Evolutionary conservation across 1,140 invertebrate genomes (phyloP), one percentile per base, ranked within the genome.

Genomic region (Ceratoteleas bidentatus): DNA sequence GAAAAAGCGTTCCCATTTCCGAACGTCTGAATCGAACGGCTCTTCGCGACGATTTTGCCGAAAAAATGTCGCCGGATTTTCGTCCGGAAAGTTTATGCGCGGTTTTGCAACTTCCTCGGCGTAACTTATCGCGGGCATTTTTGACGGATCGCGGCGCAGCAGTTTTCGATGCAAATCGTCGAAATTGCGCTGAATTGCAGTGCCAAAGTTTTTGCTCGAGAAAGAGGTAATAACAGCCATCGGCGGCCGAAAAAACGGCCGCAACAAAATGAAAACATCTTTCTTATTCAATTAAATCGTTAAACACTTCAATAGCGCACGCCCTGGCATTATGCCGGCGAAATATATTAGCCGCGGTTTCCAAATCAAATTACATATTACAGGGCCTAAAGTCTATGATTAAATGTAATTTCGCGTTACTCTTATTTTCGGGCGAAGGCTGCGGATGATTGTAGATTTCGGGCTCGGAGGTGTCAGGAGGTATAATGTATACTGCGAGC

Each of bases 281-380:
- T 62, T 14, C 62, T 62, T 62, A 72, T 56, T 72, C 57, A 72
- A 62, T 72, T 72, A 72, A 72, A 61, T 72, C 50, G 62, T 72
- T 62, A 72, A 62, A 72, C 32, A 72, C 50, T 72, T 54, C 47
- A 56, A 61, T 62, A 47, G 16, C 0, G 40, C 57, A 56, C 50
- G 32, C 49, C 24, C 45, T 6, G 32, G 8, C 9, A 54, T 62
- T 62, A 62, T 40, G 34, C 15, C 50, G 5, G 34, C 43, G 50
- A 58, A 72, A 72, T 72, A 72, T 62, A 72, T 72, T 70, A 60
- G 56, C 32, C 66, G 38, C 16, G 13, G 47, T 57, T 68, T 14
- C 43, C 40, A 61, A 53, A 72, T 72, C 38, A 62, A 72, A 62
- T 72, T 62, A 72, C 14, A 72, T 72, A 72, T 72, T 62, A 13